phyloP scores from a whole-genome alignment of 2,888 invertebrate species.

The Elegia similella region DNA sequence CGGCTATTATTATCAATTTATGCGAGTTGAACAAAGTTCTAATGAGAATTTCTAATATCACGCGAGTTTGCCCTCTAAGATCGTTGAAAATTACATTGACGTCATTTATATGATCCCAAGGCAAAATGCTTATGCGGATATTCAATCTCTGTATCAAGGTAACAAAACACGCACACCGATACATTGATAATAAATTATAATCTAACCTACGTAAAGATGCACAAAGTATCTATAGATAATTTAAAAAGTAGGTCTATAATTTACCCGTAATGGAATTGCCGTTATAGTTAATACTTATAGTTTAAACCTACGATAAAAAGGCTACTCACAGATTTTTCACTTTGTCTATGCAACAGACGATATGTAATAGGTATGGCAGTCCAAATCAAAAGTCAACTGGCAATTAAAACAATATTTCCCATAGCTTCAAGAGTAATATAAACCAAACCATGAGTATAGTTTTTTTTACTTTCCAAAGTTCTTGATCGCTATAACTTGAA shows the following conservation, averaged over 20 bases:
- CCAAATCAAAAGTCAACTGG: no score
- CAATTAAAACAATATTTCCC: no score
- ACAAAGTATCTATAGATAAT: background rate
- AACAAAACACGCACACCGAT: conserved; percentile 27
- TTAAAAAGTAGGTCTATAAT: background rate
- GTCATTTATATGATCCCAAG: conserved; percentile 40
- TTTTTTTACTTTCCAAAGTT: no score
- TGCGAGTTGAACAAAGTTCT: background rate
- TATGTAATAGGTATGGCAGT: no score
- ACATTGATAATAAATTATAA: conserved; percentile 45
- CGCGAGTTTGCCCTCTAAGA: background rate
- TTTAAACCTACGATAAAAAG: no score
- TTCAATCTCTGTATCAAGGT: conserved; percentile 49
- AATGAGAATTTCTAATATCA: background rate
- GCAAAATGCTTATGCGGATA: conserved; percentile 43
- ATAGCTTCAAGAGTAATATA: no score
- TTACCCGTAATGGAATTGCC: no score
- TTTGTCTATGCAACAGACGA: no score
- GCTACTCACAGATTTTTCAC: no score
- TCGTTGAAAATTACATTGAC: conserved; percentile 12
- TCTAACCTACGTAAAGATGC: conserved; percentile 31
- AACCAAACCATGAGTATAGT: no score
- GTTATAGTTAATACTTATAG: no score
- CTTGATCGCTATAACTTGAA: no score
- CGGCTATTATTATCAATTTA: background rate